A percentile compares a stretch with the other conserved stretches of the same genome.
These are phyloP conservation scores for Petrocephalus microphthalmus DNA, from an alignment of 2,113 vertebrate genomes.

Conservation along the genomic window DNA sequence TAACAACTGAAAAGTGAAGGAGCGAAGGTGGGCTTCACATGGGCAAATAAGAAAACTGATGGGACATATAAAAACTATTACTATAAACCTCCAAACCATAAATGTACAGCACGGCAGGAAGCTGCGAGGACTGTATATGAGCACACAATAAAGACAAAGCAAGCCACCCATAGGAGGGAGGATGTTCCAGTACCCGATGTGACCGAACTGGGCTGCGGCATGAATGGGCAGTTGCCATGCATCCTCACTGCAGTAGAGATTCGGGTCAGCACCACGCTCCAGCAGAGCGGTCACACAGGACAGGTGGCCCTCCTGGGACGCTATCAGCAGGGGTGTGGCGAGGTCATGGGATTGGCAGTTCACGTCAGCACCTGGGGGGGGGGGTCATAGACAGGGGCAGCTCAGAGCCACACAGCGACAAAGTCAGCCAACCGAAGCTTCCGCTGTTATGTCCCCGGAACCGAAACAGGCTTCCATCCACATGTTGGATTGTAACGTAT, in stretches of 20 bases:
- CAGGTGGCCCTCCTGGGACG: slow-evolving; percentile 84
- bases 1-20: not conserved
- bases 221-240: slow-evolving; percentile 85
- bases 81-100: not conserved
- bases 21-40: not conserved
- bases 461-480: not conserved
- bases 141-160: not conserved
- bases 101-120: not conserved
- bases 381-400: slow-evolving; percentile 5
- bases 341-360: slow-evolving; percentile 79
- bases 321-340: slow-evolving; percentile 85
- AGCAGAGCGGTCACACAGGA: slow-evolving; percentile 73
- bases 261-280: slow-evolving; percentile 69
- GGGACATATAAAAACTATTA: not conserved
- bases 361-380: slow-evolving; percentile 68
- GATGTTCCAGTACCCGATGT: slow-evolving; percentile 60
- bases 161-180: too few species aligned
- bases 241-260: slow-evolving; percentile 75
- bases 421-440: not conserved
- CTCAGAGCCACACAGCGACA: not conserved
- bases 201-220: slow-evolving; percentile 82
- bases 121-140: not conserved
- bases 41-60: not conserved
- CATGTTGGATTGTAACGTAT: not conserved
- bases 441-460: not conserved